phyloP scores from a whole-genome alignment of 2,888 invertebrate genomes.

The Caenorhabditis wallacei region DNA sequence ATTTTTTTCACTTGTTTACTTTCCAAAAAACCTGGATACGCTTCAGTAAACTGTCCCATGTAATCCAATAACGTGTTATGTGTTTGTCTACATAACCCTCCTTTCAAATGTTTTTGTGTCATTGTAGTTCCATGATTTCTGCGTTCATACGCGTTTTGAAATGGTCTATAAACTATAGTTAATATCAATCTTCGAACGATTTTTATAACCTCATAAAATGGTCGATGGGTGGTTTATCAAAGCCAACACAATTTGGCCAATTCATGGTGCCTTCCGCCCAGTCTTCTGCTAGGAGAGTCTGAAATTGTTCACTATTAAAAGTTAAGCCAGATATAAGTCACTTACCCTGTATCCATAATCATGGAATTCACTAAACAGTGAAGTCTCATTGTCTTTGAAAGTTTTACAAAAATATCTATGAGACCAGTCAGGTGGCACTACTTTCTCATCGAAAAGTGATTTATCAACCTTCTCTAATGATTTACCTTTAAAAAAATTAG shows the following conservation, averaged over 20 bases:
- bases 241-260: conserved; percentile 75
- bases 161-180: conserved; percentile 54
- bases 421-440: conserved; percentile 50
- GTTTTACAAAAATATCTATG: conserved; percentile 62
- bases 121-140: conserved; percentile 39
- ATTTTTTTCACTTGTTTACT: conserved; percentile 5
- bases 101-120: conserved; percentile 58
- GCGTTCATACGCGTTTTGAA: conserved; percentile 67
- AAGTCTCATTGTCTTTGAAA: conserved; percentile 68
- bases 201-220: conserved; percentile 73
- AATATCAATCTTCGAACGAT: background rate
- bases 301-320: no score
- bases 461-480: conserved; percentile 61
- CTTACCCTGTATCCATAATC: conserved; percentile 64
- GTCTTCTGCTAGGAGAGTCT: conserved; percentile 74
- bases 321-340: no score
- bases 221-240: conserved; percentile 68
- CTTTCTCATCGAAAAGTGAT: conserved; percentile 46
- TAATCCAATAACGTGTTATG: conserved; percentile 72
- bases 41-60: conserved; percentile 67
- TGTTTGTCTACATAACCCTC: conserved; percentile 63
- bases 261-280: conserved; percentile 76
- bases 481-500: no score
- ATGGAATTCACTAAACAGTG: conserved; percentile 65
- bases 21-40: conserved; percentile 63